Evolutionary conservation across 2,888 invertebrate genomes (phyloP).

Genomic region (Mythimna albipuncta): DNA sequence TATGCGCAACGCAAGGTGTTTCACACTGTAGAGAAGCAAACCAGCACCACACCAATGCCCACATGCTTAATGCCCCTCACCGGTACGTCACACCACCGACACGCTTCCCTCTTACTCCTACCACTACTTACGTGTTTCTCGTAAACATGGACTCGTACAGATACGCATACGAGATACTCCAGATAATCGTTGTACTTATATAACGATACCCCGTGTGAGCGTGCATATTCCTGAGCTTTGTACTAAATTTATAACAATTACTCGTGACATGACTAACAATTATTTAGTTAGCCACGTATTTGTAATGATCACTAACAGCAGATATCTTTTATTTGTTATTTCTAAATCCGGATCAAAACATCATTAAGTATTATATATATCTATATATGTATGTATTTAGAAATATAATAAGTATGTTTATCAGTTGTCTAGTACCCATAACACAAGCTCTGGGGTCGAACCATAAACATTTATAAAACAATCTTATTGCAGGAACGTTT

Average conservation of each 20-base stretch:
- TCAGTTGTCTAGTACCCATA: too few species aligned
- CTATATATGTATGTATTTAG: too few species aligned
- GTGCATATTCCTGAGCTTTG: conserved; percentile 43
- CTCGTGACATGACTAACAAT: conserved; percentile 5
- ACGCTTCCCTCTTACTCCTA: conserved; percentile 75
- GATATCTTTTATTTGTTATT: not conserved
- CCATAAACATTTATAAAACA: too few species aligned
- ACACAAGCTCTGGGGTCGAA: too few species aligned
- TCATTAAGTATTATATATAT: too few species aligned
- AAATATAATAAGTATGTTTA: too few species aligned
- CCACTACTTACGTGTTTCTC: conserved; percentile 39
- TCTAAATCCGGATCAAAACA: not conserved
- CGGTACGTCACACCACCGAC: conserved; percentile 87
- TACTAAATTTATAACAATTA: conserved; percentile 7
- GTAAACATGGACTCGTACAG: conserved; percentile 50
- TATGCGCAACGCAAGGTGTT: conserved; percentile 89
- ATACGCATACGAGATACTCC: conserved; percentile 46
- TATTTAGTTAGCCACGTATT: not conserved
- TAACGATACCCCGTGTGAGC: conserved; percentile 25
- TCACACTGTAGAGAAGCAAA: conserved; percentile 87
- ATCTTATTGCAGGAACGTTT: too few species aligned
- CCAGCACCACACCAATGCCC: conserved; percentile 89
- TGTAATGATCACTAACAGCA: conserved; percentile 6
- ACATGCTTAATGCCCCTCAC: conserved; percentile 90
- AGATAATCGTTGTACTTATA: conserved; percentile 13